Percentiles rank a stretch among this genome's conserved stretches.
Evolutionary conservation across 1,140 invertebrate genomes (phyloP).

Genomic region (Panulirus ornatus): DNA sequence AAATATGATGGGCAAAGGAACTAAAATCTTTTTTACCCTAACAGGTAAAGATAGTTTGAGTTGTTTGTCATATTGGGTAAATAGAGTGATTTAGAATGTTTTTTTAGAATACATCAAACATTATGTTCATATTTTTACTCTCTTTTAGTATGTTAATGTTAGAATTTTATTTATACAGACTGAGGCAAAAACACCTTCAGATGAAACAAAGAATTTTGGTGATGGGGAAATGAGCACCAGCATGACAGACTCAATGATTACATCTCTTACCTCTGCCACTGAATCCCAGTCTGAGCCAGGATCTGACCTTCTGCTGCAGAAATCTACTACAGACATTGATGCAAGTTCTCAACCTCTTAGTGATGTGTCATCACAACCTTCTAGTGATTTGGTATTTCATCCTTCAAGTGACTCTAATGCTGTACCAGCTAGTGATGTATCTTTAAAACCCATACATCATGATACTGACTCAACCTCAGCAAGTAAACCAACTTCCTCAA

Average conservation of each 20-base stretch:
- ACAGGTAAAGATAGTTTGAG: no score
- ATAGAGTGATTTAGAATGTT: no score
- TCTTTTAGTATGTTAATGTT: neutral
- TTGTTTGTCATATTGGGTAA: no score
- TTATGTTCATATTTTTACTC: neutral
- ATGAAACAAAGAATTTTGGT: slow-evolving; percentile 69
- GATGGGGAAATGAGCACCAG: slow-evolving; percentile 64
- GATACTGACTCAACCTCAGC: neutral
- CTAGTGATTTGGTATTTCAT: neutral
- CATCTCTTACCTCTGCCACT: slow-evolving; percentile 33
- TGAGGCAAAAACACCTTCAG: slow-evolving; percentile 73
- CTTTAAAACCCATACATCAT: slow-evolving; percentile 4
- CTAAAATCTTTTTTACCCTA: no score
- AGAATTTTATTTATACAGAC: slow-evolving; percentile 46
- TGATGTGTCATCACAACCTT: slow-evolving; percentile 10
- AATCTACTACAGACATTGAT: slow-evolving; percentile 11
- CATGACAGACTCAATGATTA: slow-evolving; percentile 72
- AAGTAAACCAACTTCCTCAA: slow-evolving; percentile 11
- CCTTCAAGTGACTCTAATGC: slow-evolving; percentile 30
- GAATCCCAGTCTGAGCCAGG: slow-evolving; percentile 41
- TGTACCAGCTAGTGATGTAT: slow-evolving; percentile 25
- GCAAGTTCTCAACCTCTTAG: neutral
- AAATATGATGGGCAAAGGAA: no score
- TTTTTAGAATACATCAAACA: no score
- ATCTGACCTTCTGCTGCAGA: neutral